Evolutionary conservation across 2,797 vertebrate genomes (phyloP).

Genomic region (Pipistrellus pygmaeus): DNA sequence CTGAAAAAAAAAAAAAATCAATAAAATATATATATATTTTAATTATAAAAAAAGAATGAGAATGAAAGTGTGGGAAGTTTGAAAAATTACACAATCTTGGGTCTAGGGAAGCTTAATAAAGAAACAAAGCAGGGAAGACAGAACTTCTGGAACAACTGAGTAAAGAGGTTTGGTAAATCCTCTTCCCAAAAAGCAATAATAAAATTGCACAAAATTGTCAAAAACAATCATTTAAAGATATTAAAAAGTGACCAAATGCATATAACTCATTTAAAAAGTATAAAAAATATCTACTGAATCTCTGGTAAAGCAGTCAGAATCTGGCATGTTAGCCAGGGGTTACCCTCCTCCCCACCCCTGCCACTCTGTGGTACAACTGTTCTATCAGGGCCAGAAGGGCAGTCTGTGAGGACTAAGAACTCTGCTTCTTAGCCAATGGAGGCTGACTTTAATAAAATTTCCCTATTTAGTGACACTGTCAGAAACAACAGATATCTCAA

Average conservation of each 20-base stretch:
- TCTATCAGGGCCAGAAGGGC: not conserved
- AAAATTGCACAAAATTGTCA: not conserved
- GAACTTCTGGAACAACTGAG: not conserved
- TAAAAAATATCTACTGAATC: not conserved
- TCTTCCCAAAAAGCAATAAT: not conserved
- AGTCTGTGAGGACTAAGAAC: not conserved
- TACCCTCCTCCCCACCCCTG: not conserved
- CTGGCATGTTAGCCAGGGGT: not conserved
- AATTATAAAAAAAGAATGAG: not conserved
- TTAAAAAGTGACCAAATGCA: not conserved
- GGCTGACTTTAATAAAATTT: not conserved
- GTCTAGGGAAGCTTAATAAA: not conserved
- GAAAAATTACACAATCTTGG: conserved; percentile 7
- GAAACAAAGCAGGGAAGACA: not conserved
- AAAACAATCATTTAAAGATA: not conserved
- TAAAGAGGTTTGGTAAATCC: not conserved
- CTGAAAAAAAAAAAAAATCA: no score
- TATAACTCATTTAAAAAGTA: not conserved
- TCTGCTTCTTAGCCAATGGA: not conserved
- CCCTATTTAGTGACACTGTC: not conserved
- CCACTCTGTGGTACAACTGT: not conserved
- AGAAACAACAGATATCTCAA: not conserved
- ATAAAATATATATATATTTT: no score
- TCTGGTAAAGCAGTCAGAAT: conserved; percentile 9
- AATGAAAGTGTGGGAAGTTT: not conserved